Conservation (phyloP, 2,797 vertebrate genomes). For the Luscinia megarhynchos region DNA sequence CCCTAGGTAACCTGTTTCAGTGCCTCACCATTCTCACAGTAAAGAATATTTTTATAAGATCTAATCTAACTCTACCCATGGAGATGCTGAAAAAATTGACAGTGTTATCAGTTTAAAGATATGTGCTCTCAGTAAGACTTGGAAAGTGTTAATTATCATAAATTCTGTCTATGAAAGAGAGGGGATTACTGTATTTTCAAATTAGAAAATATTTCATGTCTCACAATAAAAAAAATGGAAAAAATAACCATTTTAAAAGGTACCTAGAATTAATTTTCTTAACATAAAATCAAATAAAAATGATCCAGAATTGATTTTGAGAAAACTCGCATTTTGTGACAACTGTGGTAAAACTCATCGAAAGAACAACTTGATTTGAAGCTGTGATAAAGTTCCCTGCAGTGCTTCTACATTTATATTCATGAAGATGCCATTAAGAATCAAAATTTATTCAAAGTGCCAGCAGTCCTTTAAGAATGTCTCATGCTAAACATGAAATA, state of each 20-base stretch:
- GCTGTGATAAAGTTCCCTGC: conserved; percentile 1
- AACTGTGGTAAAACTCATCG: not conserved
- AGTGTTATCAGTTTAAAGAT: not conserved
- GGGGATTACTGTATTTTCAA: fast-evolving
- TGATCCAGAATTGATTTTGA: not conserved
- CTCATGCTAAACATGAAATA: not conserved
- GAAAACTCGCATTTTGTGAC: not conserved
- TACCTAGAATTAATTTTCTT: not conserved
- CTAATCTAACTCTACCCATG: not conserved
- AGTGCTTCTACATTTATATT: not conserved
- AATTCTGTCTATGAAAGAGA: not conserved
- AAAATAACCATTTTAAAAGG: not conserved
- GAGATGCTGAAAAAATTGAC: not conserved
- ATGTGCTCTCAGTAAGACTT: not conserved
- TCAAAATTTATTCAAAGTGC: not conserved
- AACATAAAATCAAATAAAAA: not conserved
- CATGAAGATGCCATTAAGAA: conserved; percentile 9
- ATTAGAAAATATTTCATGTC: not conserved
- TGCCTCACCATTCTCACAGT: not conserved
- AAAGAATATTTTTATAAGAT: not conserved
- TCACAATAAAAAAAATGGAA: not conserved
- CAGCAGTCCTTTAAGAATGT: not conserved
- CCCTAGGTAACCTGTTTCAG: not conserved
- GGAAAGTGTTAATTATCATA: not conserved
- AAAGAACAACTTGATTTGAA: conserved; percentile 9